Base-by-base conservation (phyloP, 2,888 invertebrate genomes). In the Corbicula japonica region DNA sequence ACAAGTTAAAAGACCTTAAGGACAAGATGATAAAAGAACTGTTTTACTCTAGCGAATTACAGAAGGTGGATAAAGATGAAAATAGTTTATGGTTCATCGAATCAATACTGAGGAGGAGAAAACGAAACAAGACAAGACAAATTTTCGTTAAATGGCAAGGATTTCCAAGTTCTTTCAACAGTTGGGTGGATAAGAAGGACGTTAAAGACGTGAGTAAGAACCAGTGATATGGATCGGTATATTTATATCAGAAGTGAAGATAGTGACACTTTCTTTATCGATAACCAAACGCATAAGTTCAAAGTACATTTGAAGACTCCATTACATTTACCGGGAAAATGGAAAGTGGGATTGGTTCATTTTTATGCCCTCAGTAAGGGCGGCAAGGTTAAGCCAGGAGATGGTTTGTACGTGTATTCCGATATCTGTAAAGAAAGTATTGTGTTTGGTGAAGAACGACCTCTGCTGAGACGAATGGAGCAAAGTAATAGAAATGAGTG, bases 61-160 rank as follows among this genome's bases (percentile, higher is more conserved):
- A 75, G 46, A 70, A 68, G 46, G 74, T 74, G 5, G 48, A 80
- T 32, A 84, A 78, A 52, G 69, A 84, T 46, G 79, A 73, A 54
- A 56, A 83, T 34, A 35, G 74, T 5, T 32, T 83, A 12, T 83
- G 79, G 76, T 71, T 77, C 28, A 80, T 83, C 5, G 76, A 83
- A 26, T 72, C 69, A 32, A 73, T 66, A 34, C 15, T 77, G 30
- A 74, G 63, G 46, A 75, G 30, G 15, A 26, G 81, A 44, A 75
- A 62, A 44, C 12, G 71, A 0, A 66, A 75, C 34, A 70, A 72
- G 10, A 71, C 70, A 46, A 8, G 12, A 1, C 50, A 71, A 44
- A 71, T 66, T 41, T 66, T 66, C 32, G 76, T 75, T 12, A 65
- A 78, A 76, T 80, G 70, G 58, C 65, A 74, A 38, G 73, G 76